Evolutionary conservation across 2,888 invertebrate species (phyloP).

Genomic region (Chamaedrilus cognettii): DNA sequence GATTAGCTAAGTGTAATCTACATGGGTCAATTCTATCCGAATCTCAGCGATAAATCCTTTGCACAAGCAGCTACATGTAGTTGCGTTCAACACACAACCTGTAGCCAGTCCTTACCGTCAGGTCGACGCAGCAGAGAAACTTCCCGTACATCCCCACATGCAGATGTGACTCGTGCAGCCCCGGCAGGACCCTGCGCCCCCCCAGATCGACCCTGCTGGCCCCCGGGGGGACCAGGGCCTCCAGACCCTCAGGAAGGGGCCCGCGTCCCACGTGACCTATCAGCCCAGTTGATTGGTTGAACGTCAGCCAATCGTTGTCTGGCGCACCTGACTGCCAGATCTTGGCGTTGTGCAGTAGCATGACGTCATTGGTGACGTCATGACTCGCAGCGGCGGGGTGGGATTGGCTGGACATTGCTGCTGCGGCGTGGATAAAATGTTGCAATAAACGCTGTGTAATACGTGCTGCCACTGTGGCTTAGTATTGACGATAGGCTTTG

Average conservation of each 20-base stretch:
- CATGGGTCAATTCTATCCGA: too few relatives aligned
- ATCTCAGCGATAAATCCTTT: too few relatives aligned
- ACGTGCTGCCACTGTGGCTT: too few relatives aligned
- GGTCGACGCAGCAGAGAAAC: constrained; percentile 9
- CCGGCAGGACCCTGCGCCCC: constrained; percentile 30
- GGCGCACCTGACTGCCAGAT: constrained; percentile 22
- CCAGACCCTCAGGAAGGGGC: constrained; percentile 6
- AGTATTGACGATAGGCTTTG: too few relatives aligned
- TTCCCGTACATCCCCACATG: constrained; percentile 27
- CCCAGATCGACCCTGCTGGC: constrained; percentile 4
- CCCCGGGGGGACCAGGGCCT: not conserved
- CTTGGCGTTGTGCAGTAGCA: constrained; percentile 29
- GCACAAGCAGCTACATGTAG: too few relatives aligned
- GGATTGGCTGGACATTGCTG: too few relatives aligned
- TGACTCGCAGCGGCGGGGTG: too few relatives aligned
- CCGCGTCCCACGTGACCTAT: constrained; percentile 9
- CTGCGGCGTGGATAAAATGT: too few relatives aligned
- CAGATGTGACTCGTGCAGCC: constrained; percentile 36
- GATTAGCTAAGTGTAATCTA: too few relatives aligned
- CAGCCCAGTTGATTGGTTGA: constrained; percentile 26
- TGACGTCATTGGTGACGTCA: too few relatives aligned
- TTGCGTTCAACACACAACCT: too few relatives aligned
- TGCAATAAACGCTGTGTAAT: too few relatives aligned
- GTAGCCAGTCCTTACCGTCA: constrained; percentile 14
- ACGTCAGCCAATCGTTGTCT: constrained; percentile 28